Conservation (phyloP, 1,140 invertebrate species). For the Mycetomoellerius zeteki region DNA sequence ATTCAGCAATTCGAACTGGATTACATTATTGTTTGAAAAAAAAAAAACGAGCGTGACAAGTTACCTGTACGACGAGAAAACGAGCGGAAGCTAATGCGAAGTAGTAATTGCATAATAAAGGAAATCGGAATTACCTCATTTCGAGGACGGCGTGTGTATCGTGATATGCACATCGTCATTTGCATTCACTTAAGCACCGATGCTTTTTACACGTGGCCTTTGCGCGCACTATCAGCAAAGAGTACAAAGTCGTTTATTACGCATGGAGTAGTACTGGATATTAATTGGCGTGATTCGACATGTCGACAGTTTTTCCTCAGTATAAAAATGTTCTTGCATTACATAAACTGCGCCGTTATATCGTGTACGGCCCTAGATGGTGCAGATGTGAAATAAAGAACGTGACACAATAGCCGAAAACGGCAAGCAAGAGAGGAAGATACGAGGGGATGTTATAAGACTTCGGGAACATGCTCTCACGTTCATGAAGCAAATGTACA, state of each 20-base stretch:
- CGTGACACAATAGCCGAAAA: not conserved
- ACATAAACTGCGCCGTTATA: conserved; percentile 16
- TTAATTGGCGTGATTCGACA: conserved; percentile 51
- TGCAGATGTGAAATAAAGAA: conserved; percentile 34
- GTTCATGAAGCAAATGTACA: conserved; percentile 33
- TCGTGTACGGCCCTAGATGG: not conserved
- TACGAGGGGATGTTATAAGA: not conserved
- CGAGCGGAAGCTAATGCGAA: conserved; percentile 48
- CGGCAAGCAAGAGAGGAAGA: conserved; percentile 9
- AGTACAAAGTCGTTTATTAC: conserved; percentile 53
- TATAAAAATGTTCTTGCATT: conserved; percentile 31
- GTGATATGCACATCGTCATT: conserved; percentile 46
- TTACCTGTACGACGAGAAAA: conserved; percentile 36
- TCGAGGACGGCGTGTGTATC: conserved; percentile 42
- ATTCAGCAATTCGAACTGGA: not conserved
- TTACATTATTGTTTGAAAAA: not conserved
- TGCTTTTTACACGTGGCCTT: conserved; percentile 48
- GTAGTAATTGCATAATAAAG: conserved; percentile 57
- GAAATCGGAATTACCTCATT: conserved; percentile 48
- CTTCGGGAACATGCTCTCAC: conserved; percentile 13
- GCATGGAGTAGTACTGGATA: conserved; percentile 42
- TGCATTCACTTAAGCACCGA: conserved; percentile 41
- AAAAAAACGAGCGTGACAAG: conserved; percentile 6
- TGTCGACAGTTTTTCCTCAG: conserved; percentile 36
- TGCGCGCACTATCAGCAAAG: conserved; percentile 24